Percentiles rank a stretch among this genome's conserved stretches.
These are phyloP conservation scores for Carassius gibelio DNA, from an alignment of 2,113 vertebrate species.

Conservation along the genomic window DNA sequence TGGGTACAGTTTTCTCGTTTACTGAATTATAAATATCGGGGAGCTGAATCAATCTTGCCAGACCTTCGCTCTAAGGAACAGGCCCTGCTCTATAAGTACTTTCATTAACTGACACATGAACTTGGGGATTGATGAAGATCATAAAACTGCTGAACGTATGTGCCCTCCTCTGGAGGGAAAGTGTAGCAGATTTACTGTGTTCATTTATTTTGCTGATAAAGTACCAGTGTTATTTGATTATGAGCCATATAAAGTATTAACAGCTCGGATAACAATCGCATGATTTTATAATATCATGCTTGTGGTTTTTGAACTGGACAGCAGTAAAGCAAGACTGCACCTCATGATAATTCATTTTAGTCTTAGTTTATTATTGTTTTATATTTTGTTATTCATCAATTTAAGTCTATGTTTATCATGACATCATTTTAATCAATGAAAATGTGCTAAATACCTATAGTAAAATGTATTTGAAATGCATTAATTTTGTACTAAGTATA, in stretches of 20 bases:
- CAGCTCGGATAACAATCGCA: background rate
- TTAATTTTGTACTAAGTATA: too few relatives aligned
- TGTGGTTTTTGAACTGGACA: background rate
- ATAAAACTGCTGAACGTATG: conserved; percentile 38
- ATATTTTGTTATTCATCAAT: background rate
- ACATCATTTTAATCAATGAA: background rate
- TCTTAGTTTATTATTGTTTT: background rate
- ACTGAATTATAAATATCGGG: conserved; percentile 47
- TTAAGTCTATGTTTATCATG: background rate
- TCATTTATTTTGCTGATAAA: conserved; percentile 5
- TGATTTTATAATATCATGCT: background rate
- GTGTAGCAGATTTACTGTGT: conserved; percentile 7
- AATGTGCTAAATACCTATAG: too few relatives aligned
- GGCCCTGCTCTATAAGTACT: background rate
- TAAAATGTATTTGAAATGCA: too few relatives aligned
- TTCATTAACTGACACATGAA: conserved; percentile 49
- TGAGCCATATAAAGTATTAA: background rate
- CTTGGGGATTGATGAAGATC: conserved; percentile 37
- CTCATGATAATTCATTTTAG: background rate
- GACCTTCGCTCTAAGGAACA: conserved; percentile 31
- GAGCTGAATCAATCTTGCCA: conserved; percentile 40
- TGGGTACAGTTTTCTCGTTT: conserved; percentile 54
- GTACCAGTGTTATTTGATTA: conserved; percentile 1
- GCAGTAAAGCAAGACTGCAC: background rate
- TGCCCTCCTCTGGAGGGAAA: conserved; percentile 14